A percentile compares a stretch with the other conserved stretches of the same genome.
These are phyloP conservation scores for Hippocampus comes DNA, from an alignment of 2,113 vertebrate species.

Conservation along the genomic window DNA sequence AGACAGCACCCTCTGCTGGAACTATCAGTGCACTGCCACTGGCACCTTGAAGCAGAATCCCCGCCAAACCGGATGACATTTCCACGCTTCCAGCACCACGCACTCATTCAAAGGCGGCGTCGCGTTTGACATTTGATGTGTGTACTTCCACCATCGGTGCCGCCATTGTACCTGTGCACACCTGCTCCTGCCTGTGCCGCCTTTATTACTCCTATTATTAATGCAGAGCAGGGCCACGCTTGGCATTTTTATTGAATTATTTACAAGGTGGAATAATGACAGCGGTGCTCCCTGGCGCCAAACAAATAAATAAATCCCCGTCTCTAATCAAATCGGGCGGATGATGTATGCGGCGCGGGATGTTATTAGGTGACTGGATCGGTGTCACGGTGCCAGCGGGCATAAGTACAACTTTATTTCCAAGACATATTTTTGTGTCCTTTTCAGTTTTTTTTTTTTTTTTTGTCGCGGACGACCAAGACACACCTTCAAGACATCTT, in stretches of 20 bases:
- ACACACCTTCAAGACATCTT: background rate
- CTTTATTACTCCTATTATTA: conserved; percentile 11
- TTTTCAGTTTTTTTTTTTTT: background rate
- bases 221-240: conserved; percentile 7
- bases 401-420: background rate
- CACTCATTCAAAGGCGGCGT: background rate
- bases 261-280: conserved; percentile 13
- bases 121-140: background rate
- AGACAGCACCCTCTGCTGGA: too few species aligned
- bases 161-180: background rate
- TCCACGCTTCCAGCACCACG: background rate
- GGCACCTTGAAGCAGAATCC: too few species aligned
- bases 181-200: background rate
- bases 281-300: conserved; percentile 3
- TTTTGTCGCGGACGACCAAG: background rate
- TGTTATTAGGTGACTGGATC: conserved; percentile 9
- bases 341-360: conserved; percentile 12
- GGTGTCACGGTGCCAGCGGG: background rate
- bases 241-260: conserved; percentile 13
- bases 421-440: background rate
- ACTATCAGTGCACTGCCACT: too few species aligned
- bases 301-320: conserved; percentile 11
- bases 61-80: background rate
- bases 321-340: conserved; percentile 8
- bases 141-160: background rate